Conservation (phyloP, 2,888 invertebrate genomes). For the Beris chalybata region DNA sequence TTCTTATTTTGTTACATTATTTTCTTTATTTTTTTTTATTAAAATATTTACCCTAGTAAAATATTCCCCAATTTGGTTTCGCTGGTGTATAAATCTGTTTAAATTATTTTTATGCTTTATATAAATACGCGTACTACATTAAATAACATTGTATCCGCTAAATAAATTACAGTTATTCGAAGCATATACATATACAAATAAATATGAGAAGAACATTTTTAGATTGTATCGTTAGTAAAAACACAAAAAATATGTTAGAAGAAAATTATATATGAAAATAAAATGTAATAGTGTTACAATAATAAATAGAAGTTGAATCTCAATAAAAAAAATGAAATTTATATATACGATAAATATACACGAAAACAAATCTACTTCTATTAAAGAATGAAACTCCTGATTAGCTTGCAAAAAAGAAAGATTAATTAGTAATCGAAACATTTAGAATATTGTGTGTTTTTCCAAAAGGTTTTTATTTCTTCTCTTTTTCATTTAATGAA, state of each 20-base stretch:
- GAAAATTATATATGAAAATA: not conserved
- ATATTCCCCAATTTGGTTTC: constrained; percentile 6
- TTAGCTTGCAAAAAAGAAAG: constrained; percentile 33
- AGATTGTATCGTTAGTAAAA: constrained; percentile 24
- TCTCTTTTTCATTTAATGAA: constrained; percentile 14
- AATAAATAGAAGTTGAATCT: constrained; percentile 27
- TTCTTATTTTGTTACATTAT: constrained; percentile 19
- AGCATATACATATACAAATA: constrained; percentile 20
- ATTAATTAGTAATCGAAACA: constrained; percentile 20
- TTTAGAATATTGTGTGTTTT: constrained; percentile 15
- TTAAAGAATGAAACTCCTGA: constrained; percentile 31
- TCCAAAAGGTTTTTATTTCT: constrained; percentile 1
- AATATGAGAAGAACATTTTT: constrained; percentile 18
- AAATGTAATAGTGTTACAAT: constrained; percentile 26
- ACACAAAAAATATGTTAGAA: constrained; percentile 17
- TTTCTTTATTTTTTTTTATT: constrained; percentile 6
- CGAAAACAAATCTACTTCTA: constrained; percentile 6
- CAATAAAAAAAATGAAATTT: constrained; percentile 19
- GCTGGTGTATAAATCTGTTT: constrained; percentile 23
- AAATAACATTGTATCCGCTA: constrained; percentile 25
- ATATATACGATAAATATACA: constrained; percentile 32
- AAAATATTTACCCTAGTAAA: not conserved
- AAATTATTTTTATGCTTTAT: constrained; percentile 23
- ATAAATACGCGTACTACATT: constrained; percentile 27
- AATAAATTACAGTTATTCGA: constrained; percentile 23